Percentiles rank a stretch among this genome's conserved stretches.
Conservation (phyloP, 1,140 invertebrate species). For the Chrysomallon squamiferum region DNA sequence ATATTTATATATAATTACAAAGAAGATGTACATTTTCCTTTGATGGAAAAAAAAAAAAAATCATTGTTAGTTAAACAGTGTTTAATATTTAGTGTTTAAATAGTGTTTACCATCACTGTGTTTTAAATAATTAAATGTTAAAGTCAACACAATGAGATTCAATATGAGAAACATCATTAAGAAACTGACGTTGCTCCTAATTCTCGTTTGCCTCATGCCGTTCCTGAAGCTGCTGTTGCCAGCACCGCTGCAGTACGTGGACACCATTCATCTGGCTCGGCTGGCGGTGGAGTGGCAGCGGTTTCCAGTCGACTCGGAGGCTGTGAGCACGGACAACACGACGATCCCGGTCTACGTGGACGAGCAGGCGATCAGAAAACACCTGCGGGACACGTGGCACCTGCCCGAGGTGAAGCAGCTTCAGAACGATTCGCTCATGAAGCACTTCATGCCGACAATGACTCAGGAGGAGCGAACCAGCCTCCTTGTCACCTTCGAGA, state of each 20-base stretch:
- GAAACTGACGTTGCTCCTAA: no score
- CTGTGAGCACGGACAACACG: not conserved
- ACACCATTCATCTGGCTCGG: not conserved
- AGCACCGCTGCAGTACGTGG: not conserved
- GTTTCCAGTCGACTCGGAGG: not conserved
- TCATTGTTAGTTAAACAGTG: no score
- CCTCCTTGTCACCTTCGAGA: conserved; percentile 22
- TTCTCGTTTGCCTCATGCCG: not conserved
- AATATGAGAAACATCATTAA: no score
- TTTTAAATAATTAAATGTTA: no score
- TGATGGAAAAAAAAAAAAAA: no score
- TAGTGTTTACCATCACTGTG: no score
- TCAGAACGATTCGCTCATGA: not conserved
- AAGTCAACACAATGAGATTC: no score
- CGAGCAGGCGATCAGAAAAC: not conserved
- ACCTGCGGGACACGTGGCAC: not conserved
- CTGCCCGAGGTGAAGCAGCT: not conserved
- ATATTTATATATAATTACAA: no score
- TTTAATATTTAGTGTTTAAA: no score
- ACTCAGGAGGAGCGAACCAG: conserved; percentile 9
- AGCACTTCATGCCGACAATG: conserved; percentile 21
- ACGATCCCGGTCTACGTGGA: not conserved
- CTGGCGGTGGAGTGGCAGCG: not conserved
- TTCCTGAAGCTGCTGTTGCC: not conserved
- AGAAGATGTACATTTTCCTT: no score